Evolutionary conservation across 2,113 vertebrate species (phyloP).

Genomic region (Podarcis raffonei): DNA sequence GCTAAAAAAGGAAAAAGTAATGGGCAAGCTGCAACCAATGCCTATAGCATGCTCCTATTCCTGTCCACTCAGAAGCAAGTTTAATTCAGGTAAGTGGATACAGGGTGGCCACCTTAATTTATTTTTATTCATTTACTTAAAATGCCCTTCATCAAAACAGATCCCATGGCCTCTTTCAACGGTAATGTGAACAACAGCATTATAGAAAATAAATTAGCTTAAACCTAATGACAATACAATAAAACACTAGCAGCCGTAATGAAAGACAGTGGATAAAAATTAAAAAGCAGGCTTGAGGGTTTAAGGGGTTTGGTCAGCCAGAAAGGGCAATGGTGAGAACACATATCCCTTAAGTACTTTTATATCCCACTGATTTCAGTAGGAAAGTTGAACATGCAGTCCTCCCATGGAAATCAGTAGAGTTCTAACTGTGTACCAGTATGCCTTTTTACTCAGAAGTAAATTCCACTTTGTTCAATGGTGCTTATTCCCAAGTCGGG

Average conservation of each 20-base stretch:
- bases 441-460: background rate
- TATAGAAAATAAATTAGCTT: no score
- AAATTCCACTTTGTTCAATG: background rate
- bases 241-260: no score
- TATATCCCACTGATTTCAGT: background rate
- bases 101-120: background rate
- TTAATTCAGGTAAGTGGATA: background rate
- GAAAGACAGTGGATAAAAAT: no score
- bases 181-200: no score
- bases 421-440: background rate
- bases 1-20: constrained; percentile 5
- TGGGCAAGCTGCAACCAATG: background rate
- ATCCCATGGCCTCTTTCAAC: no score
- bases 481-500: no score
- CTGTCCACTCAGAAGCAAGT: background rate
- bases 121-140: no score
- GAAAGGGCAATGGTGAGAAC: no score
- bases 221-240: no score
- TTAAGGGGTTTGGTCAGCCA: no score
- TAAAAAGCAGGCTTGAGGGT: no score
- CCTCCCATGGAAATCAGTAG: background rate
- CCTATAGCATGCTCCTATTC: background rate
- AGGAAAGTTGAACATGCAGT: background rate
- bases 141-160: no score
- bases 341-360: background rate